Evolutionary conservation across 2,888 invertebrate species (phyloP).

Genomic region (Chironomus riparius): DNA sequence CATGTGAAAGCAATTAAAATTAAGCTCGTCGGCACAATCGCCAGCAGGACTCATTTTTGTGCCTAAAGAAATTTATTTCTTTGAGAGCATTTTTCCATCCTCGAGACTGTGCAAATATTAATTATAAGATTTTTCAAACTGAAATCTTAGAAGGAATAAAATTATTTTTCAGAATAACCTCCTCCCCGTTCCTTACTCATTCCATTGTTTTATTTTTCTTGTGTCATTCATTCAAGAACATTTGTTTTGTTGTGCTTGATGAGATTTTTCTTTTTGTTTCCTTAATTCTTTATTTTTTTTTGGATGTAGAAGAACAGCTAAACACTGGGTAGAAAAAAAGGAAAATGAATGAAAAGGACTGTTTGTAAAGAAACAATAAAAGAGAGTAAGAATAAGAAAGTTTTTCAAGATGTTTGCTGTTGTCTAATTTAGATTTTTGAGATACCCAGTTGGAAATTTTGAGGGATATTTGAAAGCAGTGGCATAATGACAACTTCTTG

Average conservation of each 20-base stretch:
- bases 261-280: neutral
- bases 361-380: neutral
- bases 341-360: neutral
- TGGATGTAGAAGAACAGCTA: no score
- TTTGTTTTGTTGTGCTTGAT: neutral
- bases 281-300: no score
- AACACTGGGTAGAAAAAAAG: neutral
- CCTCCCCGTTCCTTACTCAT: no score
- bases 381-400: neutral
- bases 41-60: neutral
- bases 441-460: neutral
- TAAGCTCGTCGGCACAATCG: neutral
- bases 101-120: neutral
- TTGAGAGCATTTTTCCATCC: neutral
- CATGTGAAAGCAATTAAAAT: constrained; percentile 4
- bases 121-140: neutral
- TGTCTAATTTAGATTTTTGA: neutral
- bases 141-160: neutral
- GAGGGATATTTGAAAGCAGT: no score
- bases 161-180: neutral
- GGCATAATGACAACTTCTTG: no score
- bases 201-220: no score
- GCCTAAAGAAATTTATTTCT: neutral
- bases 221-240: neutral
- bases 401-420: neutral